Base-by-base conservation (phyloP, 2,797 vertebrate genomes). In the Coreius guichenoti region DNA sequence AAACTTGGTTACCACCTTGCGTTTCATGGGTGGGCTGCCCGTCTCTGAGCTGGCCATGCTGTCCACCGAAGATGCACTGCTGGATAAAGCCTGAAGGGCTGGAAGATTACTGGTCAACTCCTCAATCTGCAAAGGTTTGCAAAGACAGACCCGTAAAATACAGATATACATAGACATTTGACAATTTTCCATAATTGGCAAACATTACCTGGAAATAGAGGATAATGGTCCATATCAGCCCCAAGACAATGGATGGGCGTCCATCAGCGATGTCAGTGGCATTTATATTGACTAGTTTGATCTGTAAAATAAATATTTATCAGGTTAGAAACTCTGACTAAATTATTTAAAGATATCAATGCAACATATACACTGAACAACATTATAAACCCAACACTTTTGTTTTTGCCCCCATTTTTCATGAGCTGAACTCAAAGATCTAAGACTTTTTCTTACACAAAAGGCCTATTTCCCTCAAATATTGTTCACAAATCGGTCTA, bases 221-320 rank as follows among this genome's bases (percentile, higher is more conserved):
- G 93, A 99, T 99, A 84, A 99, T 93, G 82, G 98, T 99, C 98
- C 98, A 99, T 88, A 99, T 93, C 92, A 99, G 94, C 29, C 98
- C 98, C 6, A 99, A 96, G 39, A 99, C 97, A 86, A 99, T 99
- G 16, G 98, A 98, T 11, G 98, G 98, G 11, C 96, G 95, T 69
- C 98, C 98, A 91, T 99, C 98, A 88, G 97, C 98, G 87, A 99
- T 98, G 91, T 99, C 98, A 17, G 98, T 99, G 83, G 97, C 97
- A 88, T 99, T 99, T 90, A 99, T 99, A 94, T 99, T 99, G 88
- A 99, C 98, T 75, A 99, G 93, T 87, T 99, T 99, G 92, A 99
- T 99, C 98, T 99, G 94, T 69, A 93, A 94, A 74, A 83, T 82
- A 88, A 90, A 92, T 93, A 85, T 95, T 26, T 63, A 21, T 23